Conservation (phyloP, 2,797 vertebrate species). For the Florisuga fusca region DNA sequence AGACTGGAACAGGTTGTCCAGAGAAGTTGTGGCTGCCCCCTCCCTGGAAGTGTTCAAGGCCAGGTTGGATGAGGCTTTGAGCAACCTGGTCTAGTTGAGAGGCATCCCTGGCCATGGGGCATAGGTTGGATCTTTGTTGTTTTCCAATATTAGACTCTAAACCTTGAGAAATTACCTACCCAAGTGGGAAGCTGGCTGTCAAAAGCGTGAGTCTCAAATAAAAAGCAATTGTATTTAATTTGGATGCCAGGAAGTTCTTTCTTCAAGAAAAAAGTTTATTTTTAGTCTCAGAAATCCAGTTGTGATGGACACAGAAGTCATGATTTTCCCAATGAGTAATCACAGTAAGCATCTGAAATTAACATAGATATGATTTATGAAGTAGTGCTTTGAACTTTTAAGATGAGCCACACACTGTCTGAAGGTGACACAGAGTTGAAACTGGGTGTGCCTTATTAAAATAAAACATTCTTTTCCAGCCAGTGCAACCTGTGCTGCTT, state of each 20-base stretch:
- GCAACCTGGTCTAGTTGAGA: no score
- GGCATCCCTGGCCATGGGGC: no score
- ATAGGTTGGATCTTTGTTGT: neutral
- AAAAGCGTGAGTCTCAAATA: neutral
- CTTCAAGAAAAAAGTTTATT: neutral
- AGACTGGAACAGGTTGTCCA: no score
- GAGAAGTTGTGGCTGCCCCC: no score
- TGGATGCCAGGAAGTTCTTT: neutral
- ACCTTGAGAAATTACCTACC: neutral
- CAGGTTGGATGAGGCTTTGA: no score
- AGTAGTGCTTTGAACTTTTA: conserved; percentile 3
- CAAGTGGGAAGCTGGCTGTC: neutral
- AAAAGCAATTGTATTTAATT: neutral
- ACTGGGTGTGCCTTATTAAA: conserved; percentile 31
- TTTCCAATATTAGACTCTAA: neutral
- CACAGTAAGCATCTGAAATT: neutral
- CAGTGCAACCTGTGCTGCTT: conserved; percentile 4
- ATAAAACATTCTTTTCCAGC: conserved; percentile 34
- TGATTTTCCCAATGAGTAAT: neutral
- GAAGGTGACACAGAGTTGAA: conserved; percentile 48
- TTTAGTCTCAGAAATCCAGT: neutral
- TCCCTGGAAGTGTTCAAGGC: no score
- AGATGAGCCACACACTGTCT: neutral
- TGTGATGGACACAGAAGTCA: neutral
- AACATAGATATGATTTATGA: neutral